phyloP scores from a whole-genome alignment of 1,140 invertebrate genomes.

The Magallana ariakensis region DNA sequence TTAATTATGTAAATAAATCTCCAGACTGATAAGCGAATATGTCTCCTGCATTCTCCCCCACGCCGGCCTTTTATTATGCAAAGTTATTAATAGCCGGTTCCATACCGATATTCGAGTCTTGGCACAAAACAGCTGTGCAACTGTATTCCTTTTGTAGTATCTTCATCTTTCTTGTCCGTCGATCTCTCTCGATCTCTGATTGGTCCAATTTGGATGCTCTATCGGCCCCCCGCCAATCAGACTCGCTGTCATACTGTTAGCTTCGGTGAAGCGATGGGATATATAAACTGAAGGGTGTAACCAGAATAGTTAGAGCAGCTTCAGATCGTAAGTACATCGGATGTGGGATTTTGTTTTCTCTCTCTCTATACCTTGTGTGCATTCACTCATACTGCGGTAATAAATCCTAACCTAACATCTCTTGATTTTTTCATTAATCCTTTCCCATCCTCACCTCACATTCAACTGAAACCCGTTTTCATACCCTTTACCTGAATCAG shows the following conservation, averaged over 20 bases:
- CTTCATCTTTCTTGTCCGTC: background rate
- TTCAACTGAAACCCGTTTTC: background rate
- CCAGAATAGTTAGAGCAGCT: background rate
- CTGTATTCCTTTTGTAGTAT: slow-evolving; percentile 30
- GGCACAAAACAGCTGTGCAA: slow-evolving; percentile 14
- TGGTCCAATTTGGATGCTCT: background rate
- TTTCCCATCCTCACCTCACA: background rate
- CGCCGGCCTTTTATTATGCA: background rate
- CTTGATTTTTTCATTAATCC: background rate
- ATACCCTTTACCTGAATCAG: background rate
- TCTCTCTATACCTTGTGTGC: background rate
- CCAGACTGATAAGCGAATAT: background rate
- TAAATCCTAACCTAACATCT: slow-evolving; percentile 20
- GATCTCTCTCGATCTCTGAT: background rate
- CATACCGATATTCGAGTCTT: slow-evolving; percentile 27
- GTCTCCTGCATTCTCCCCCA: background rate
- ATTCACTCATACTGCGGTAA: background rate
- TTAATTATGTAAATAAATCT: background rate
- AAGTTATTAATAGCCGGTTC: slow-evolving; percentile 25
- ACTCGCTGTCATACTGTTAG: background rate
- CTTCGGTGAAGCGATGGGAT: background rate
- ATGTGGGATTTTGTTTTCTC: slow-evolving; percentile 16
- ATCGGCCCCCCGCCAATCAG: background rate
- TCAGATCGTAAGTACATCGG: slow-evolving; percentile 33
- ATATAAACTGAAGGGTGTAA: slow-evolving; percentile 32